Evolutionary conservation across 2,888 invertebrate genomes (phyloP).

Genomic region (Panopea generosa): DNA sequence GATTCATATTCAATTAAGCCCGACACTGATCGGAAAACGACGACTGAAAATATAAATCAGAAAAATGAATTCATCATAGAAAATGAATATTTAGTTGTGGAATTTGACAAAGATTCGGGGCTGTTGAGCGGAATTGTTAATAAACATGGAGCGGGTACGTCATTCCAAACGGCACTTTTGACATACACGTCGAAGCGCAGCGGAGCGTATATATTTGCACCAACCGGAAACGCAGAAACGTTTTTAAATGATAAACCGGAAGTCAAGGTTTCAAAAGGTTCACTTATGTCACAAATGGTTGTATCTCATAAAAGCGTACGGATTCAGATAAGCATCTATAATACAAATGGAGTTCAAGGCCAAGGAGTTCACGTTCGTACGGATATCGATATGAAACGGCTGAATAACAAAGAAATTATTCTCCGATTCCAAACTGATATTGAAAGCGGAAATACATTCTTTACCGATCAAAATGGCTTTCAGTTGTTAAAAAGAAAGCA

Average conservation of each 20-base stretch:
- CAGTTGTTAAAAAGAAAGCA: constrained; percentile 78
- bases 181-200: constrained; percentile 91
- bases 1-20: too few relatives aligned
- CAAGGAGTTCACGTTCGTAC: constrained; percentile 73
- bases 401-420: constrained; percentile 79
- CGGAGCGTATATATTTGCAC: constrained; percentile 84
- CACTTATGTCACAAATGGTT: constrained; percentile 93
- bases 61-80: constrained; percentile 57
- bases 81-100: constrained; percentile 68
- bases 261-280: constrained; percentile 94
- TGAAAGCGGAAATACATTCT: constrained; percentile 72
- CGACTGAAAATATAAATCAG: too few relatives aligned
- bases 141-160: too few relatives aligned
- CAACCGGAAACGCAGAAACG: constrained; percentile 73
- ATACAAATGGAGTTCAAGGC: constrained; percentile 65
- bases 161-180: constrained; percentile 83
- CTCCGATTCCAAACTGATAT: constrained; percentile 79
- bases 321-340: constrained; percentile 69
- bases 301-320: constrained; percentile 87
- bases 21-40: too few relatives aligned
- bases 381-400: constrained; percentile 44
- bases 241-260: constrained; percentile 83
- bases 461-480: constrained; percentile 83
- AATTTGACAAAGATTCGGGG: constrained; percentile 70
- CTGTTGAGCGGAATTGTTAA: constrained; percentile 8